Evolutionary conservation across 1,140 invertebrate genomes (phyloP), one percentile per base, ranked within the genome.

Genomic region (Drosophila bifasciata): DNA sequence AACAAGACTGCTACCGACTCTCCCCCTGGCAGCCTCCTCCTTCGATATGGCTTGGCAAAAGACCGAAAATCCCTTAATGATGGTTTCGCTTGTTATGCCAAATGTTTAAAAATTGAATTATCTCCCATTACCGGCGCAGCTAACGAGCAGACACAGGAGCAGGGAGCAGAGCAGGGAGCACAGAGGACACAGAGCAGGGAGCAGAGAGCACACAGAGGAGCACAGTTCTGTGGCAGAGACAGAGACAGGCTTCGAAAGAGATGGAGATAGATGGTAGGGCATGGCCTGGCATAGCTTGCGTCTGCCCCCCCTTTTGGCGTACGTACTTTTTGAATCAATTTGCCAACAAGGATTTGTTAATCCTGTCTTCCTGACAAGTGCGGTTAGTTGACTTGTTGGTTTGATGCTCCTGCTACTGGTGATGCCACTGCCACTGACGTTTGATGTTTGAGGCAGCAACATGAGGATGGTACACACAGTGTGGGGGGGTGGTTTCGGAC

Each of bases 51-150:
- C 36, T 19, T 7, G 25, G 19, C 49, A 19, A 39, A 75, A 74
- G 58, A 88, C 68, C 83, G 60, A 83, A 90, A 91, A 90, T 90
- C 89, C 89, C 90, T 91, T 90, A 90, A 90, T 90, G 85, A 91
- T 86, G 89, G 84, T 90, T 90, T 86, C 79, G 79, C 81, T 90
- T 89, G 89, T 90, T 90, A 90, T 89, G 83, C 89, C 89, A 90
- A 90, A 89, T 90, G 89, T 90, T 89, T 90, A 81, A 86, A 90
- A 90, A 90, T 90, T 90, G 89, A 90, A 90, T 90, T 90, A 90
- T 90, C 80, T 90, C 85, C 89, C 83, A 88, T 88, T 88, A 88
- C 83, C 79, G 78, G 69, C 59, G 63, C 88, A 88, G 77, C 88
- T 90, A 90, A 90, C 86, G 83, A 89, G 77, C 79, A 59, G 44